Evolutionary conservation across 1,140 invertebrate species (phyloP).

Genomic region (Trachymyrmex septentrionalis): DNA sequence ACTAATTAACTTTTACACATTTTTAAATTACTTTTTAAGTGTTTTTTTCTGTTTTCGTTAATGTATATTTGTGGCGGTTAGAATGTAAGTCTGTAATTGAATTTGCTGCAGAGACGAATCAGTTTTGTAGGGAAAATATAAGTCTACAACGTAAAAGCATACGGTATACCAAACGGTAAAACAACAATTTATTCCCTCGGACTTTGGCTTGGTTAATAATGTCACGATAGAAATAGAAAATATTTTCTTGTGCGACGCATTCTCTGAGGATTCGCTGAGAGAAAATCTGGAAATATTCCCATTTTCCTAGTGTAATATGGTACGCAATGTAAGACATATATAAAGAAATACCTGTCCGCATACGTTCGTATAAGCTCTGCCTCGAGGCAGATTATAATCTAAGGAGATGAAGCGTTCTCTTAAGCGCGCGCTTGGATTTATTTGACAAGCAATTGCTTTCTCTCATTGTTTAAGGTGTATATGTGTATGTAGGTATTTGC

Average conservation of each 20-base stretch:
- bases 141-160: not conserved
- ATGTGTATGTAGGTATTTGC: not conserved
- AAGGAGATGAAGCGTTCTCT: slow-evolving; percentile 50
- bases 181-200: slow-evolving; percentile 39
- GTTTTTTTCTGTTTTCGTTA: not conserved
- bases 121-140: not conserved
- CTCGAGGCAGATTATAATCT: slow-evolving; percentile 61
- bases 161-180: not conserved
- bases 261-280: slow-evolving; percentile 4
- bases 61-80: not conserved
- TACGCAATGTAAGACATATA: slow-evolving; percentile 39
- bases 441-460: slow-evolving; percentile 58
- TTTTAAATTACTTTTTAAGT: not conserved
- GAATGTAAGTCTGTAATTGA: slow-evolving; percentile 26
- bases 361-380: slow-evolving; percentile 38
- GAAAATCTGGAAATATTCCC: slow-evolving; percentile 34
- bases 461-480: not conserved
- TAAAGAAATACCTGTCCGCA: slow-evolving; percentile 49
- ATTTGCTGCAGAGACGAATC: slow-evolving; percentile 13
- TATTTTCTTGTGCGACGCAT: slow-evolving; percentile 9
- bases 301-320: slow-evolving; percentile 31
- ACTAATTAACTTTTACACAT: not conserved
- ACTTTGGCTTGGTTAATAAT: slow-evolving; percentile 45
- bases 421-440: slow-evolving; percentile 42
- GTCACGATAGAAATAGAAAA: slow-evolving; percentile 51